Percentiles rank a stretch among this genome's conserved stretches.
phyloP scores from a whole-genome alignment of 2,113 vertebrate species.

The Naja naja region DNA sequence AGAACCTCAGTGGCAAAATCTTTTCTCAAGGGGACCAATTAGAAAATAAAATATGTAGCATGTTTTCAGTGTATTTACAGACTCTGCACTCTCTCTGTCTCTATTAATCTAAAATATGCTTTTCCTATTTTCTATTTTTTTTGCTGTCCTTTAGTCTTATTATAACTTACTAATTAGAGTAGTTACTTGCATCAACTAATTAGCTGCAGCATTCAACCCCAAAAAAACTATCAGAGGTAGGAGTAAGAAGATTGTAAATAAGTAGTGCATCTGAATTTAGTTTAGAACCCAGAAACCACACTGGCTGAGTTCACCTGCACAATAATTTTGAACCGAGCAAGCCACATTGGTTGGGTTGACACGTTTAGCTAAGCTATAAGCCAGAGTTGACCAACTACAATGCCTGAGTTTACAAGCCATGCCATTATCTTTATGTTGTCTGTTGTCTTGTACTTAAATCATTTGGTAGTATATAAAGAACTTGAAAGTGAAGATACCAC shows the following conservation, averaged over 20 bases:
- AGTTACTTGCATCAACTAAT: not conserved
- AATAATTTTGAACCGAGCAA: not conserved
- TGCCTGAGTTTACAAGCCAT: not conserved
- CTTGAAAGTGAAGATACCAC: not conserved
- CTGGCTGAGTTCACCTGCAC: not conserved
- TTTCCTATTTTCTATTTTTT: not conserved
- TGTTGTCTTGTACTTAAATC: not conserved
- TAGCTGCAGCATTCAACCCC: not conserved
- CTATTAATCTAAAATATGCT: not conserved
- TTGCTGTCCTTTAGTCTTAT: not conserved
- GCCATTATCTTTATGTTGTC: not conserved
- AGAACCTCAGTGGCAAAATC: slow-evolving; percentile 8
- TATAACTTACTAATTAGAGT: not conserved
- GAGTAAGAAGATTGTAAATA: not conserved
- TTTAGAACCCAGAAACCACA: not conserved
- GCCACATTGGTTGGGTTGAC: not conserved
- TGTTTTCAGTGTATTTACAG: not conserved
- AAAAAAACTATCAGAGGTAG: not conserved
- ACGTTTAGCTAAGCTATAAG: not conserved
- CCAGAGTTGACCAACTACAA: not conserved
- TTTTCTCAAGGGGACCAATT: slow-evolving; percentile 4
- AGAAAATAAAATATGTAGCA: slow-evolving; percentile 21
- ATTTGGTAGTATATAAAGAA: not conserved
- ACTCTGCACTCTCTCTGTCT: not conserved
- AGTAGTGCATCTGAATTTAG: fast-evolving